Base-by-base conservation (phyloP, 2,888 invertebrate species). In the Abrostola tripartita region DNA sequence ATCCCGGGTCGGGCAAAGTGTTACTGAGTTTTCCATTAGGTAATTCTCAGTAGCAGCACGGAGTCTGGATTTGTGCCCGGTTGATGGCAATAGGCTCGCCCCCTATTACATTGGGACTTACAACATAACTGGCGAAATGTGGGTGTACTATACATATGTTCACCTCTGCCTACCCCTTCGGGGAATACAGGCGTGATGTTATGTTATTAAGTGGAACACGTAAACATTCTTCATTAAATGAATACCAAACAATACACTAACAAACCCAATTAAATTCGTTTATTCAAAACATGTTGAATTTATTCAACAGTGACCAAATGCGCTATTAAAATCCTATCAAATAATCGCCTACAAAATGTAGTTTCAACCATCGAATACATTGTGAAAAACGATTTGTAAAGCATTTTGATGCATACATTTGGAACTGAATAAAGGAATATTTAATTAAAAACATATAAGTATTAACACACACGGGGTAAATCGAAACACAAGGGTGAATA, bases 241-340 rank as follows among this genome's bases (percentile, higher is more conserved):
- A 68, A 61, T 54, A 67, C 14, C 44, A 47, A 50, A 68, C 44
- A 57, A 54, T 55, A 51, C n/a, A 36, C 50, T 36, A 24, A 14
- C 9, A 54, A 57, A 40, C 37, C 24, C 24, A 24, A 24, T 2
- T 24, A 4, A 24, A 24, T 24, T 24, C 35, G 41, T 11, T 41
- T 51, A 77, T 63, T 62, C 58, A 61, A 36, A 40, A 12, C 53
- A 44, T 51, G 37, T 47, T 37, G 59, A 60, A 68, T 68, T 35
- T 67, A 63, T 63, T 52, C 52, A 64, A 63, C 61, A 68, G 36
- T 52, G 37, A 36, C 49, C 41, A 44, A 52, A 54, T 49, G 61
- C 11, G 35, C 5, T 24, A 60, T 52, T 52, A 52, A 58, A 59
- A 53, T 55, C 42, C 49, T 11, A 58, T 53, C 41, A 37, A 47